Conservation (phyloP, 2,113 vertebrate species). For the Megatriorchis doriae region DNA sequence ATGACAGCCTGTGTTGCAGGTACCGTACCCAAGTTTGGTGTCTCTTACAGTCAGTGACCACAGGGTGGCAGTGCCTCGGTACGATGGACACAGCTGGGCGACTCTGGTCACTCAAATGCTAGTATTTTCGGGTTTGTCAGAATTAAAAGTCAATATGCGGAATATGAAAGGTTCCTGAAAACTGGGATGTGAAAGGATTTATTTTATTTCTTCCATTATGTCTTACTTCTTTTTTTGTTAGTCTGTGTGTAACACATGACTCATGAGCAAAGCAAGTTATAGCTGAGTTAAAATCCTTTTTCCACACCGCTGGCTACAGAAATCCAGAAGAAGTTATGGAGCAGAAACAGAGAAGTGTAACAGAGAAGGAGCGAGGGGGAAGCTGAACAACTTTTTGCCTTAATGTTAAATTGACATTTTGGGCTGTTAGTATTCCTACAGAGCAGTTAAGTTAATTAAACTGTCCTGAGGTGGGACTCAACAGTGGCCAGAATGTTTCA, state of each 20-base stretch:
- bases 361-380: neutral
- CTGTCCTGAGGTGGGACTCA: neutral
- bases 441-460: neutral
- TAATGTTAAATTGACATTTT: neutral
- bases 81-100: accelerated
- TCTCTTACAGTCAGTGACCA: neutral
- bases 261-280: neutral
- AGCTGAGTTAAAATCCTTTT: neutral
- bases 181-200: neutral
- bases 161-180: neutral
- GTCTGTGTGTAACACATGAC: neutral
- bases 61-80: neutral
- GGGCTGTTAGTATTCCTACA: neutral
- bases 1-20: constrained; percentile 89
- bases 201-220: neutral
- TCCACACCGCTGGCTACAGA: accelerated
- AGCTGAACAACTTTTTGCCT: neutral
- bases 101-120: accelerated
- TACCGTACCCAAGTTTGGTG: neutral
- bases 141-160: neutral
- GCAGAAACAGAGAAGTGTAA: neutral
- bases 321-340: neutral
- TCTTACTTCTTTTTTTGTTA: neutral
- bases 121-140: accelerated
- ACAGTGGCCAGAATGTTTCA: neutral